Conservation (phyloP, 2,113 vertebrate species). For the Cinclus mexicanus region DNA sequence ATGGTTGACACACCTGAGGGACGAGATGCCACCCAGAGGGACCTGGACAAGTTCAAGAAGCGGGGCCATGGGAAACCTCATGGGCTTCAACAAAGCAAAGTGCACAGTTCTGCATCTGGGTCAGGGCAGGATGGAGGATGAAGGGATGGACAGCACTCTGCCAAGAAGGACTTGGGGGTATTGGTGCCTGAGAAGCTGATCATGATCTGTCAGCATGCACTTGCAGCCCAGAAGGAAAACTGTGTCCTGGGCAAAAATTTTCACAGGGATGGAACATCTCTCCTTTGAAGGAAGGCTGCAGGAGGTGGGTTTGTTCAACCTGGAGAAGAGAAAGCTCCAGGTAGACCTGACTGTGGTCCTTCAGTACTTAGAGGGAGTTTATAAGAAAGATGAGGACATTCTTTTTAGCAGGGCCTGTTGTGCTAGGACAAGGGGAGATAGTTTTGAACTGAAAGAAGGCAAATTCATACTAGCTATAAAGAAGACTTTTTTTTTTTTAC, state of each 20-base stretch:
- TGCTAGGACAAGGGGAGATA: neutral
- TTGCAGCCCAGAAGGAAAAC: neutral
- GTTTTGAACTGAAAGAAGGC: neutral
- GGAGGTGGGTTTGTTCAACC: neutral
- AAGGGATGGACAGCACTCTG: neutral
- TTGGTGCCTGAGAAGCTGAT: neutral
- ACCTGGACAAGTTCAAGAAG: neutral
- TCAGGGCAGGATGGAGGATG: neutral
- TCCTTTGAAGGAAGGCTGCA: neutral
- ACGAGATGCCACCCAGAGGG: rapidly evolving
- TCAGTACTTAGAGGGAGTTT: neutral
- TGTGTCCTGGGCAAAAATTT: neutral
- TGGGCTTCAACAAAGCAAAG: neutral
- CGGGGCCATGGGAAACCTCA: neutral
- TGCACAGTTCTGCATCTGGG: neutral
- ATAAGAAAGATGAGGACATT: neutral
- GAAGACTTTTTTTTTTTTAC: neutral
- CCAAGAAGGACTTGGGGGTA: neutral
- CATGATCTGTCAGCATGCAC: neutral
- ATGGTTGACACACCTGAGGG: neutral
- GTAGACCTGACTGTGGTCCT: neutral
- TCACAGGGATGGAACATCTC: neutral
- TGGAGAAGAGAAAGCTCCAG: neutral
- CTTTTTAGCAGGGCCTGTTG: neutral
- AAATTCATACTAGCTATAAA: neutral